Evolutionary conservation across 1,140 invertebrate genomes (phyloP).

Genomic region (Colletes gigas): DNA sequence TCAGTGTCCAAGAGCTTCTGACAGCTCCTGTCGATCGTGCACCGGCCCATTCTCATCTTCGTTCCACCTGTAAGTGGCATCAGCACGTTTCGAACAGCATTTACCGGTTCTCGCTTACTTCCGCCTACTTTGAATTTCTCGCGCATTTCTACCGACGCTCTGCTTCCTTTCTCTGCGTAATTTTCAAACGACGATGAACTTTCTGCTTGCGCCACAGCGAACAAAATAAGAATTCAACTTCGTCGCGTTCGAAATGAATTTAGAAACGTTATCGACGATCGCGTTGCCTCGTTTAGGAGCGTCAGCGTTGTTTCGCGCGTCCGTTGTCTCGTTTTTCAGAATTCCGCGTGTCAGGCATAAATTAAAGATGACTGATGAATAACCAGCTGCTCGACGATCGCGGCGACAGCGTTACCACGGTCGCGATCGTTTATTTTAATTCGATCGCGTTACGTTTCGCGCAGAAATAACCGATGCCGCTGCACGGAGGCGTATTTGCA

Average conservation of each 20-base stretch:
- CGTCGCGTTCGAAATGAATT: too few species aligned
- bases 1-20: slow-evolving; percentile 52
- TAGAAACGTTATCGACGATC: too few species aligned
- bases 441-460: neutral
- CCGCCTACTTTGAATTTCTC: slow-evolving; percentile 8
- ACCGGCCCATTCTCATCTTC: slow-evolving; percentile 12
- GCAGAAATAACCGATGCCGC: neutral
- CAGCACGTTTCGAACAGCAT: neutral
- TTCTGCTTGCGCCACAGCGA: neutral
- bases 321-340: slow-evolving; percentile 27
- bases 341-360: slow-evolving; percentile 14
- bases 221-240: neutral
- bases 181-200: neutral
- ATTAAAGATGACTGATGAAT: slow-evolving; percentile 3
- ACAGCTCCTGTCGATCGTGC: slow-evolving; percentile 31
- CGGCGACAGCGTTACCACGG: neutral
- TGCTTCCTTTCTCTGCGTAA: neutral
- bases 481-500: neutral
- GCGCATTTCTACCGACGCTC: neutral
- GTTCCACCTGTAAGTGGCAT: slow-evolving; percentile 48
- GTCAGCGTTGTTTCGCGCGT: neutral
- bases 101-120: slow-evolving; percentile 13
- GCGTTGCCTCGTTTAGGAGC: too few species aligned
- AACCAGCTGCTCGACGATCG: neutral
- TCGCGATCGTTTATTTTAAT: neutral